Base-by-base conservation (phyloP, 1,140 invertebrate genomes). In the Psix sp. region DNA sequence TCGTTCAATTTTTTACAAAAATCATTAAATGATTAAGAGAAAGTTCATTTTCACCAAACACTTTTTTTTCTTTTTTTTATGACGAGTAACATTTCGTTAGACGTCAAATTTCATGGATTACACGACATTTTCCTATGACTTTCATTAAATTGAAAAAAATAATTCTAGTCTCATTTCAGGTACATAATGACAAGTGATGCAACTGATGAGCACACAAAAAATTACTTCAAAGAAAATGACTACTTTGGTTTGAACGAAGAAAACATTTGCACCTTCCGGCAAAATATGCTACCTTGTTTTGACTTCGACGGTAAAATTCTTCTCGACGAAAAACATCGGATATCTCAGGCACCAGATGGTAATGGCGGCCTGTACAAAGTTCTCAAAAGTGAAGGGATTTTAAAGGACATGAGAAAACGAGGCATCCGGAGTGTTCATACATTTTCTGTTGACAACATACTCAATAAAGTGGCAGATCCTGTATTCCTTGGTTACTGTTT, bases 121-220 rank as follows among this genome's bases (percentile, higher is more conserved):
- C n/a, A n/a, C n/a, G n/a, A n/a, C n/a, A n/a, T n/a, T n/a, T n/a
- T n/a, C n/a, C n/a, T n/a, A n/a, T n/a, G n/a, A n/a, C n/a, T n/a
- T n/a, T n/a, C n/a, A n/a, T n/a, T n/a, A n/a, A n/a, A n/a, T n/a
- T n/a, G n/a, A n/a, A n/a, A n/a, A n/a, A n/a, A n/a, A n/a, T n/a
- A n/a, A n/a, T n/a, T 29, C 6, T 17, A 29, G 49, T 89, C 89
- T 90, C 45, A 52, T 67, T 72, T n/a, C 17, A 86, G 84, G 85
- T 98, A 99, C 76, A 97, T 99, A 10, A 98, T 99, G 96, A 99
- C 98, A 1, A 99, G 97, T 63, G 95, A 97, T 82, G 93, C 95
- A 51, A 99, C 98, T 3, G 93, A 94, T 80, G 90, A 93, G 68
- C 90, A 93, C 0, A 99, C 97, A 0, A 76, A 91, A 6, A 90